Evolutionary conservation across 2,888 invertebrate species (phyloP).

Genomic region (Oscheius sp.): DNA sequence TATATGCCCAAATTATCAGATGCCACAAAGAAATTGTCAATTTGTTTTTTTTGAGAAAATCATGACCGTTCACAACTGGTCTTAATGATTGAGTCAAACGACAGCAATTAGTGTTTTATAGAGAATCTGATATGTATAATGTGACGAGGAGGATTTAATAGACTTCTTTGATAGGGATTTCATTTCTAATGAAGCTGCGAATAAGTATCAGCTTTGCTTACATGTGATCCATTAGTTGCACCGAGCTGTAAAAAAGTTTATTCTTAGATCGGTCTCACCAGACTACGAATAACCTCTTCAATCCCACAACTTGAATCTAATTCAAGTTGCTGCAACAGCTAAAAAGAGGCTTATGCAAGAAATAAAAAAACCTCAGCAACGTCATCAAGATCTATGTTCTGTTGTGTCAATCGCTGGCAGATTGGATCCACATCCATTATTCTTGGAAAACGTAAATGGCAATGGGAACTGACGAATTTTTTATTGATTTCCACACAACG

Average conservation of each 20-base stretch:
- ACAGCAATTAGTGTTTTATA: too few relatives aligned
- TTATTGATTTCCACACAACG: constrained; percentile 2
- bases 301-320: neutral
- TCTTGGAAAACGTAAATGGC: too few relatives aligned
- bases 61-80: too few relatives aligned
- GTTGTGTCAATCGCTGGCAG: neutral
- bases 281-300: neutral
- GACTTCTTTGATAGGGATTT: too few relatives aligned
- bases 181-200: too few relatives aligned
- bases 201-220: neutral
- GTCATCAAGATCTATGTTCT: neutral
- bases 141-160: too few relatives aligned
- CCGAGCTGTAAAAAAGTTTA: constrained; percentile 12
- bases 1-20: too few relatives aligned
- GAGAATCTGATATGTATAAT: too few relatives aligned
- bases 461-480: neutral
- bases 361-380: neutral
- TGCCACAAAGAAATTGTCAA: too few relatives aligned
- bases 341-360: neutral
- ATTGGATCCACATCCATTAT: too few relatives aligned
- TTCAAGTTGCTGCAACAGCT: constrained; percentile 1
- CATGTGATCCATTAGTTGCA: constrained; percentile 14
- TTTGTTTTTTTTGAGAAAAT: too few relatives aligned
- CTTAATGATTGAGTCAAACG: too few relatives aligned
- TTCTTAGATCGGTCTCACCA: constrained; percentile 4